Base-by-base conservation (phyloP, 2,888 invertebrate species). In the Yponomeuta cagnagella region DNA sequence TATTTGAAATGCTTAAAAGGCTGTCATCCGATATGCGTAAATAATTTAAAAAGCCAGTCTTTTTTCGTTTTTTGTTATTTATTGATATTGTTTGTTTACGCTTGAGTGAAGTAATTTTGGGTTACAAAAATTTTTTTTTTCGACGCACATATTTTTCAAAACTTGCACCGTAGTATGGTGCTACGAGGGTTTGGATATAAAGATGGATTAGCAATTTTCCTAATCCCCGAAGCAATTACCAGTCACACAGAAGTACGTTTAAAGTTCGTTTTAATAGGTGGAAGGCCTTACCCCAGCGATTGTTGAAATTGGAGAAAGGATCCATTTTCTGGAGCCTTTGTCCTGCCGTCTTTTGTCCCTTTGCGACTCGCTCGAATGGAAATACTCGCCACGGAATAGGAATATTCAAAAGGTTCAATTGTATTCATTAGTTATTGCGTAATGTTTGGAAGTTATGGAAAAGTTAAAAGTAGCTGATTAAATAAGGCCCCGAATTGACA, bases 301-400 rank as follows among this genome's bases (percentile, higher is more conserved):
- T 58, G 52, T 15, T 58, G 52, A 58, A 15, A 58, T 58, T 58
- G 52, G 52, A 58, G 52, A 58, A 58, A 15, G 52, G 52, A 58
- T 58, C 52, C 52, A 58, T 58, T 58, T 58, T 58, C 52, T 58
- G 52, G 52, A 15, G 52, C 52, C 52, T 58, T 58, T 58, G 52
- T 58, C 52, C 52, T 43, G 43, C 43, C 52, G 12, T 58, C 52
- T 58, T 58, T 58, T 58, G 52, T 58, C 52, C 52, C 52, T 58
- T 58, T 58, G 52, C 52, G 52, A 58, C 15, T 58, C 52, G 52
- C 52, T 58, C 52, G 52, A 15, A 58, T 58, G 52, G 52, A 58
- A 58, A 58, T 58, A 58, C 52, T 58, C 43, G 52, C 12, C 52
- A 58, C 52, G 15, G 52, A 58, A 15, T 15, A 15, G 15, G 52